Evolutionary conservation across 2,888 invertebrate genomes (phyloP), one percentile per base, ranked within the genome.

Genomic region (Drosophila mettleri): DNA sequence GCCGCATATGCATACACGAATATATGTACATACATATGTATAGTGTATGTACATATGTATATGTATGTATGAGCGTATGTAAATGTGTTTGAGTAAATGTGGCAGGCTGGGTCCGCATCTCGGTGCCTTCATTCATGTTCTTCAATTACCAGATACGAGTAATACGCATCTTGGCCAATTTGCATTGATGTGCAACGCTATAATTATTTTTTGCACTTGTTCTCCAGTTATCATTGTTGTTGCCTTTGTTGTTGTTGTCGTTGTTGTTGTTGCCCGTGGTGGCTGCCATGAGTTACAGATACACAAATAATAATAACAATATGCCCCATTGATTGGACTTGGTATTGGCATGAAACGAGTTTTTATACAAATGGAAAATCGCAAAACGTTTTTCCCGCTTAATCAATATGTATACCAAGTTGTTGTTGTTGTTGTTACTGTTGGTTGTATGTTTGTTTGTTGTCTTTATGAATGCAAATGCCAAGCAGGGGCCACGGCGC

Each of bases 231-330:
- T 27, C 36, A n/a, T 29, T 29, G 31, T 27, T 27, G 43, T 20
- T 51, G n/a, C n/a, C n/a, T n/a, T n/a, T n/a, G 27, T 16, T 29
- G 31, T 39, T 39, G 53, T 60, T 66, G 41, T 18, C 18, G 20
- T 14, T 27, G 31, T n/a, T 24, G 31, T 22, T 33, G 29, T 41
- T 46, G 54, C 52, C 60, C 33, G 22, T 31, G 27, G 52, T 69
- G 70, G 83, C 88, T 84, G 86, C 86, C 88, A 84, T 86, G 84
- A 85, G 84, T 88, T 76, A 88, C 88, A 85, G 84, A 85, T 80
- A 84, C 78, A 86, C 67, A 83, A 81, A 80, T 75, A 80, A 88
- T 86, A 85, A 86, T 88, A 85, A 85, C 86, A 84, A 86, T 83
- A 80, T 83, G 59, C 73, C 59, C 63, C 86, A 84, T 84, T 84